Base-by-base conservation (phyloP, 2,113 vertebrate genomes). In the Baryphthengus martii region DNA sequence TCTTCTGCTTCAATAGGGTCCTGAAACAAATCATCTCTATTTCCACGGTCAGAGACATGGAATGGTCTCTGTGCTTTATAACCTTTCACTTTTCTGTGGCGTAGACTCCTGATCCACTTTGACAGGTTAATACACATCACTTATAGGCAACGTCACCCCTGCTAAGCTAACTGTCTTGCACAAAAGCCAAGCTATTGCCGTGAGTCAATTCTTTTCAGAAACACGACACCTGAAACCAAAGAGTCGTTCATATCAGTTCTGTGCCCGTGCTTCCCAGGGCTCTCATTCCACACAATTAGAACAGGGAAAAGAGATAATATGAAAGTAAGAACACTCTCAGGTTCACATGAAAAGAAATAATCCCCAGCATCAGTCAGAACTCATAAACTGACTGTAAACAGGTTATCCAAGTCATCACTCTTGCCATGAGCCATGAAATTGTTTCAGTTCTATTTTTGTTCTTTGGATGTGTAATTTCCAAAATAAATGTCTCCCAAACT, bases 111-210 rank as follows among this genome's bases (percentile, higher is more conserved):
- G 67, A 96, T 95, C 90, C 72, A 85, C 90, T 90, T 82, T 94
- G 92, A 93, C 92, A 93, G 78, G 88, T 96, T 95, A 95, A 96
- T 93, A 91, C 47, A 73, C 67, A 90, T 88, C 88, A 88, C 94
- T 92, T 94, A 86, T 6, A 95, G 88, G 71, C 67, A 93, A 73
- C 0, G 26, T 90, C 88, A 91, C 50, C 53, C 40, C 82, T 62
- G 58, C 94, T 93, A 93, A 88, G 90, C 82, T 79, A 72, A 93
- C 56, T 88, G 88, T 94, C 70, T 89, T 61, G 66, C 70, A 95
- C 74, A 82, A 66, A 91, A 95, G 76, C 23, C 74, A 91, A 59
- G 52, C 44, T 84, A 87, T 59, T 91, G 91, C 65, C 76, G 66
- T n/a, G 70, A 93, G 87, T 91, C 55, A 96, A 78, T 78, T 75